Evolutionary conservation across 1,140 invertebrate species (phyloP).

Genomic region (Drosophila nikananu): DNA sequence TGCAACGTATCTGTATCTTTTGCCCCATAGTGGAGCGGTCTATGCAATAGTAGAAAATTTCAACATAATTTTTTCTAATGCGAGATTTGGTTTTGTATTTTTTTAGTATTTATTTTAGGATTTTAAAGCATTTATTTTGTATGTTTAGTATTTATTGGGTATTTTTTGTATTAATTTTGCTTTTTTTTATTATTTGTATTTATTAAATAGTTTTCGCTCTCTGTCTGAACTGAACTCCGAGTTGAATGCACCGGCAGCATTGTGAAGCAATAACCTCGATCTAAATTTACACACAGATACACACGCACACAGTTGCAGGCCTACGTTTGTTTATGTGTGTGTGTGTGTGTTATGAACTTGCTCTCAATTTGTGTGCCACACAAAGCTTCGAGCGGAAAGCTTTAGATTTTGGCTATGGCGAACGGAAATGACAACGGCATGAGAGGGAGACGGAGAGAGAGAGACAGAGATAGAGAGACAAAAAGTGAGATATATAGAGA

Average conservation of each 20-base stretch:
- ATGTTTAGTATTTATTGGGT: not conserved
- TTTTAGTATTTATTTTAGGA: too few species aligned
- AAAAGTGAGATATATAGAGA: not conserved
- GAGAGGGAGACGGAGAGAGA: not conserved
- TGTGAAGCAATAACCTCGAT: conserved; percentile 83
- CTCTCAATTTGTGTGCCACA: conserved; percentile 66
- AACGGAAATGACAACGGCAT: conserved; percentile 58
- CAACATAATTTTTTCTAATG: conserved; percentile 74
- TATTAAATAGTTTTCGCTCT: conserved; percentile 10
- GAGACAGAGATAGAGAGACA: not conserved
- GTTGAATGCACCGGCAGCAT: conserved; percentile 82
- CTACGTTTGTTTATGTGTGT: conserved; percentile 3
- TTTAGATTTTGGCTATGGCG: conserved; percentile 37
- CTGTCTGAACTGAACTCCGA: conserved; percentile 52
- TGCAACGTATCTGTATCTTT: too few species aligned
- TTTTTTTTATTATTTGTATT: too few species aligned
- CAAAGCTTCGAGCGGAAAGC: conserved; percentile 47
- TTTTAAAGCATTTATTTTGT: conserved; percentile 21
- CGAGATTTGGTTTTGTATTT: conserved; percentile 32
- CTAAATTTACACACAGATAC: conserved; percentile 81
- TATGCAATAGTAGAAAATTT: conserved; percentile 64
- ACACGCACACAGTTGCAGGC: conserved; percentile 41
- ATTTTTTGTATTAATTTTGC: too few species aligned
- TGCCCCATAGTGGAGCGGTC: too few species aligned
- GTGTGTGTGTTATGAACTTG: conserved; percentile 70